These are phyloP conservation scores for Formicarius rufipectus DNA, from an alignment of 2,113 vertebrate genomes.

Conservation along the genomic window DNA sequence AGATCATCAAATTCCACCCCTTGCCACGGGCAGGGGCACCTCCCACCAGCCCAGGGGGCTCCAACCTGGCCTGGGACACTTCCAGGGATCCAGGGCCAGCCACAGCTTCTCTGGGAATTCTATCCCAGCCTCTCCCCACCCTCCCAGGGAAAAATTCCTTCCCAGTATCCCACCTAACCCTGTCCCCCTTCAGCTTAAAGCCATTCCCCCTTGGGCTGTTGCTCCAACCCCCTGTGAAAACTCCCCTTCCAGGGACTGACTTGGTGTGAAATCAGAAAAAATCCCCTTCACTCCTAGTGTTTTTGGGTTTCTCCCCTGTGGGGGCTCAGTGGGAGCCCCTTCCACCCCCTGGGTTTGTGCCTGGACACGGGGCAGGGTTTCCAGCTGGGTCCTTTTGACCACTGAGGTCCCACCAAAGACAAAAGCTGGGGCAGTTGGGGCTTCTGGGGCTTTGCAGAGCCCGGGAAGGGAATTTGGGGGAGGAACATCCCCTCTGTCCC, in stretches of 20 bases:
- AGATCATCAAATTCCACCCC: background rate
- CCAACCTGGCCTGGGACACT: background rate
- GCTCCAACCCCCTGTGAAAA: background rate
- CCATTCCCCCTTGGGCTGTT: background rate
- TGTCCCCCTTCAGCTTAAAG: background rate
- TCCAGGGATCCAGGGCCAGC: background rate
- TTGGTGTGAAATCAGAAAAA: background rate
- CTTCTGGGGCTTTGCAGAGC: background rate
- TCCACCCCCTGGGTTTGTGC: fast-evolving
- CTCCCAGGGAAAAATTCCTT: background rate
- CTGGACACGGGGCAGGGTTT: too few species aligned
- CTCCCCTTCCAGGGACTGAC: background rate
- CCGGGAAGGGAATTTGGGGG: background rate
- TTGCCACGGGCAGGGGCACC: background rate
- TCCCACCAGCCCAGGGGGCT: background rate
- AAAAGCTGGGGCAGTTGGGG: fast-evolving
- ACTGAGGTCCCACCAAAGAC: too few species aligned
- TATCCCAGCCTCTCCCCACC: background rate
- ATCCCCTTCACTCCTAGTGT: background rate
- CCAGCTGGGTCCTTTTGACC: background rate
- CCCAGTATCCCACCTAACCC: background rate
- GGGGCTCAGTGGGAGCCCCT: background rate
- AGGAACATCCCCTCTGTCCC: too few species aligned
- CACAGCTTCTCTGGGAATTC: background rate
- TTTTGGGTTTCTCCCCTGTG: background rate